phyloP scores from a whole-genome alignment of 2,113 vertebrate genomes.

The Crotophaga sulcirostris region DNA sequence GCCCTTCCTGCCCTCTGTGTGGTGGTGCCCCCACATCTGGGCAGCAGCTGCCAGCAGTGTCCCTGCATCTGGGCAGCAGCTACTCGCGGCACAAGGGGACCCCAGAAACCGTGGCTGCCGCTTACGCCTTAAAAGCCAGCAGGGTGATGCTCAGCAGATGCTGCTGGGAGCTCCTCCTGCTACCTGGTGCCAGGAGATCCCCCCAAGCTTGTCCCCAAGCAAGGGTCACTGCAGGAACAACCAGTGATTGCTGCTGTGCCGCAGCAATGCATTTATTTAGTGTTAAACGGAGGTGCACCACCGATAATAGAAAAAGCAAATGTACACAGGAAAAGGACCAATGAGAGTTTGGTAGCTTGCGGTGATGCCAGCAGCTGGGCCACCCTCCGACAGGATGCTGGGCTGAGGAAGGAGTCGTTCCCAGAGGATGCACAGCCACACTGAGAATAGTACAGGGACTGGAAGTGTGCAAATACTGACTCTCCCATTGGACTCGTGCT shows the following conservation, averaged over 20 bases:
- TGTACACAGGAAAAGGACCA: background rate
- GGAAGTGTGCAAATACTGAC: background rate
- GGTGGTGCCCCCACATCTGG: background rate
- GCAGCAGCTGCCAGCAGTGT: background rate
- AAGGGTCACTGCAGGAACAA: background rate
- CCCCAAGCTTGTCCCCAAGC: fast-evolving
- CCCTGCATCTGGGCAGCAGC: background rate
- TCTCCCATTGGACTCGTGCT: fast-evolving
- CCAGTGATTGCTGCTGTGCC: fast-evolving
- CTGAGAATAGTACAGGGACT: fast-evolving
- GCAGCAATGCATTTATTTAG: background rate
- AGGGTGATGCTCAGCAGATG: background rate
- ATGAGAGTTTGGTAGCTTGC: background rate
- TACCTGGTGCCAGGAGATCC: background rate
- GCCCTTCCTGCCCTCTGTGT: background rate
- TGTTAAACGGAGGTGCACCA: background rate
- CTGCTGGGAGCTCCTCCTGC: background rate
- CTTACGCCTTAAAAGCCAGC: background rate
- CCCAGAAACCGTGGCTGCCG: background rate
- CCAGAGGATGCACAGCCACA: fast-evolving
- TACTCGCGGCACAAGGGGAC: background rate
- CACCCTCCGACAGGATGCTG: fast-evolving
- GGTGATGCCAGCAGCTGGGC: background rate
- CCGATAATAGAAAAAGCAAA: background rate
- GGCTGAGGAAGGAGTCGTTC: background rate